Base-by-base conservation (phyloP, 2,888 invertebrate species). In the Dendrolimus houi region DNA sequence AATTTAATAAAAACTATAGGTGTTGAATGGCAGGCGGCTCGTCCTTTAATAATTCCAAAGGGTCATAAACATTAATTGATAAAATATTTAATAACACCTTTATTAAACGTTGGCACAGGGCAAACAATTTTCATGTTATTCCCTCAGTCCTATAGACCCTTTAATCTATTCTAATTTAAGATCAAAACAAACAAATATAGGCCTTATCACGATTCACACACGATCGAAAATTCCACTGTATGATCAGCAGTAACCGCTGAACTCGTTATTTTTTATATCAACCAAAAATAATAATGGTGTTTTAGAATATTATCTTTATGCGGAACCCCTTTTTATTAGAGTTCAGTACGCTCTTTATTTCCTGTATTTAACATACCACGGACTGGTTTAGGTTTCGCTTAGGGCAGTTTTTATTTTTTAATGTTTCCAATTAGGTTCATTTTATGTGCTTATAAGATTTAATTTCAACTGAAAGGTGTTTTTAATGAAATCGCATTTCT, bases 191-290 rank as follows among this genome's bases (percentile, higher is more conserved):
- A 67, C 67, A 62, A 75, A 71, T 68, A 64, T 69, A 59, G 66
- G 69, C 77, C 68, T 66, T 80, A 75, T 66, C 57, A 58, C 62
- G 41, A n/a, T 12, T 41, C 8, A 9, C 10, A 58, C 61, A 70
- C 62, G 70, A 65, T 66, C 62, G 59, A 72, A 67, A 68, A 63
- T 60, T 58, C 60, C 54, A 55, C 55, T 56, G 17, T 53, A 54
- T 53, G 61, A 60, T 58, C 57, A 60, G 59, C 64, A 52, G 62
- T 57, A 55, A 60, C 60, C 69, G 62, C 67, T 63, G 69, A 70
- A 67, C 70, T 66, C 78, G 76, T 81, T 78, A 77, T 74, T 77
- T 83, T 81, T 83, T 81, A 82, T 79, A 78, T 68, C 72, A 71
- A 72, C 74, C 75, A 75, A 74, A 74, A 77, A 75, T 71, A 72